phyloP scores from a whole-genome alignment of 2,888 invertebrate genomes.

The Hirtodrosophila alboralis region DNA sequence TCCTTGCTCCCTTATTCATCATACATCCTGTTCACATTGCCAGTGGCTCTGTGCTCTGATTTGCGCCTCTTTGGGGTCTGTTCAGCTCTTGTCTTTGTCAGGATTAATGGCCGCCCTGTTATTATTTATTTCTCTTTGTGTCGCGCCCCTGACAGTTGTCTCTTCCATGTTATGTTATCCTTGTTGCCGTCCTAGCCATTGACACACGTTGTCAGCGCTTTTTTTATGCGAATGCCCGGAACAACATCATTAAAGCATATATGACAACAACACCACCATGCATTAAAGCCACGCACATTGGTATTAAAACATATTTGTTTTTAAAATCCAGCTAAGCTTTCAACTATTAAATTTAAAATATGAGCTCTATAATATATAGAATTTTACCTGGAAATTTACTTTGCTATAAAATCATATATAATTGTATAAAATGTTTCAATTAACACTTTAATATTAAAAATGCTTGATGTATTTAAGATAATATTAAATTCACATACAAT shows the following conservation, averaged over 20 bases:
- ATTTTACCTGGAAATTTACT: no score
- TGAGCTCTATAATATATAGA: no score
- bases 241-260: constrained; percentile 55
- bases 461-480: no score
- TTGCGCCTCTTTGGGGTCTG: constrained; percentile 19
- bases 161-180: constrained; percentile 13
- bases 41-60: constrained; percentile 48
- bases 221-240: constrained; percentile 44
- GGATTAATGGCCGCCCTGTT: constrained; percentile 74
- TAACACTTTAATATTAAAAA: no score
- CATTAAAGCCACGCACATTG: constrained; percentile 37
- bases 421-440: no score
- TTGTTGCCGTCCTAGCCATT: constrained; percentile 49
- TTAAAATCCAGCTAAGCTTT: background rate
- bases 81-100: constrained; percentile 66
- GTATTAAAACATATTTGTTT: constrained; percentile 14
- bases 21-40: constrained; percentile 48
- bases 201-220: constrained; percentile 67
- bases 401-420: no score
- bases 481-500: no score
- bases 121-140: constrained; percentile 73
- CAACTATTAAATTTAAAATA: no score
- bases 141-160: constrained; percentile 59
- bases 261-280: constrained; percentile 7
- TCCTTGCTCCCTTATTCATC: constrained; percentile 1